Percentiles rank a stretch among this genome's conserved stretches.
Evolutionary conservation across 1,140 invertebrate species (phyloP).

Genomic region (Diuraphis noxia): DNA sequence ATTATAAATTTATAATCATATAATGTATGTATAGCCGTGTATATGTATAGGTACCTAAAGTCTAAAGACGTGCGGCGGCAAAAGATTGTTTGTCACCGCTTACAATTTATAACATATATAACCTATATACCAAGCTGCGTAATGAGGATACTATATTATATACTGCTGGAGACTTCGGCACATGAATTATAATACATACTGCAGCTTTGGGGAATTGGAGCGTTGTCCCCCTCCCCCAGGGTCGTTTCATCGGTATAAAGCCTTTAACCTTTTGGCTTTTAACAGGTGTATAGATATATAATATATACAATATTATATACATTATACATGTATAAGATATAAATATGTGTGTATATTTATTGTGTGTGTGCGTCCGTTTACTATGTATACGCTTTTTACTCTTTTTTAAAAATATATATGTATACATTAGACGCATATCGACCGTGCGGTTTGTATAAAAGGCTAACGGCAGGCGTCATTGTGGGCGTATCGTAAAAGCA

Average conservation of each 20-base stretch:
- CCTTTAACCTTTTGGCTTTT: slow-evolving; percentile 32
- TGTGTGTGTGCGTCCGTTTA: background rate
- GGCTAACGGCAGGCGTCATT: slow-evolving; percentile 44
- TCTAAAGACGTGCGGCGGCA: background rate
- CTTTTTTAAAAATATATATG: slow-evolving; percentile 18
- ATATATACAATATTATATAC: background rate
- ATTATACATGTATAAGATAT: no score
- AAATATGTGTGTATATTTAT: background rate
- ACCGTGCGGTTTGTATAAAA: slow-evolving; percentile 36
- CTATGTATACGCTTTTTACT: background rate
- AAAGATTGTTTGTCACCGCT: background rate
- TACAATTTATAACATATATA: background rate
- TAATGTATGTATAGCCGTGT: background rate
- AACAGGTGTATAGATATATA: background rate
- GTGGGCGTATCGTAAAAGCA: slow-evolving; percentile 46
- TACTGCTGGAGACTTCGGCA: background rate
- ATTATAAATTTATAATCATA: background rate
- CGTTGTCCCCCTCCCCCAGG: no score
- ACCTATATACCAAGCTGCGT: background rate
- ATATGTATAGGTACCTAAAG: background rate
- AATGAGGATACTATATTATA: background rate
- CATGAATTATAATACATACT: background rate
- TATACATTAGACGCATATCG: slow-evolving; percentile 27
- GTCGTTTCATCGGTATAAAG: background rate
- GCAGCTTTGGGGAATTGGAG: background rate